Base-by-base conservation (phyloP, 2,888 invertebrate genomes). In the Agriotes lineatus region DNA sequence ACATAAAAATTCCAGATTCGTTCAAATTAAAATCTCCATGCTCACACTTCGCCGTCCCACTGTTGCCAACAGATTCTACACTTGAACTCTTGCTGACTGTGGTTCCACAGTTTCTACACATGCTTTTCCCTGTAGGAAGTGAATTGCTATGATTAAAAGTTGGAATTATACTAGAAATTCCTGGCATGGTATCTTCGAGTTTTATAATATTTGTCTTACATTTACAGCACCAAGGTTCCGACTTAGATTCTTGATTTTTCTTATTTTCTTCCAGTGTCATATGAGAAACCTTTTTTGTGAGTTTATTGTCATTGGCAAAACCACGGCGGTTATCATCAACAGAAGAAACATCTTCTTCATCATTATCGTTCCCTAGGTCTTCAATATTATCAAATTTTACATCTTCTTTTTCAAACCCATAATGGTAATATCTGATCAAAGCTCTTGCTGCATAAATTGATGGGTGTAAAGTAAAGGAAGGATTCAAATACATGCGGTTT, bases 401-500 rank as follows among this genome's bases (percentile, higher is more conserved):
- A 61, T 89, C 89, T 73, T 89, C 88, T 75, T 88, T 87, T 79
- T 91, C 90, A 77, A 85, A 87, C 19, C 90, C 90, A 76, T 87
- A 88, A 80, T 93, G 93, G 79, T 93, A 89, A 80, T 91, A 93
- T 90, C 90, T 88, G 67, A 92, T 90, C 64, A 96, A 85, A 67
- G 92, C 88, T 79, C 94, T 90, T 10, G 95, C 93, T 9, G 95
- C 96, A 82, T 90, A 96, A 61, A 96, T 93, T 3, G 95, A 91
- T 0, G 96, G 96, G 82, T 96, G 95, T 19, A 90, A 86, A 0
- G 84, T 81, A 39, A 90, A 83, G 42, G 90, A 90, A 0, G 96
- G 96, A 82, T 91, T 91, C 69, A 94, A 85, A 84, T 96, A 96
- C 45, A 96, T 90, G 77, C 96, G 86, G 85, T 96, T 96, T 19